Evolutionary conservation across 2,113 vertebrate species (phyloP).

Genomic region (Castor canadensis): DNA sequence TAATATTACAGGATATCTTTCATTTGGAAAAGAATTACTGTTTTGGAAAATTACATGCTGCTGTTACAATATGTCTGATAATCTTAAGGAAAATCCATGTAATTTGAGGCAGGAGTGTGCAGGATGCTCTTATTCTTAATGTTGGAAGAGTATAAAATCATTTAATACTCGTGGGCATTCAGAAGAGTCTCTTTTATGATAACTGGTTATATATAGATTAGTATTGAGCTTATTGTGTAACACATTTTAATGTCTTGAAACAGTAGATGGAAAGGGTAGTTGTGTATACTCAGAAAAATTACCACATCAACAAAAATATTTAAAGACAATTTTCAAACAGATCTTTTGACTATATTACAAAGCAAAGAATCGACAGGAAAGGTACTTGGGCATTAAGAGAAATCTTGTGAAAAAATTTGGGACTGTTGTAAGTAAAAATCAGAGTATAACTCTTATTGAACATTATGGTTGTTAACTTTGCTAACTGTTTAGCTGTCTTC

Average conservation of each 20-base stretch:
- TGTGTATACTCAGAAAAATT: constrained; percentile 27
- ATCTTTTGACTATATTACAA: constrained; percentile 54
- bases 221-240: constrained; percentile 53
- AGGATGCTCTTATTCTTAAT: constrained; percentile 69
- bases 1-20: constrained; percentile 82
- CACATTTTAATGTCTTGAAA: constrained; percentile 55
- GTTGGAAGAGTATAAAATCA: constrained; percentile 66
- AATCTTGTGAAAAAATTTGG: constrained; percentile 7
- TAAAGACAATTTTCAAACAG: constrained; percentile 37
- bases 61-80: constrained; percentile 77
- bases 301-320: not conserved
- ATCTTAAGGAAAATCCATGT: constrained; percentile 80
- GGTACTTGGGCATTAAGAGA: not conserved
- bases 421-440: constrained; percentile 24
- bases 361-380: constrained; percentile 44
- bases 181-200: constrained; percentile 56
- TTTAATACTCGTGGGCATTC: constrained; percentile 60
- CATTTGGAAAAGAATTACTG: constrained; percentile 82
- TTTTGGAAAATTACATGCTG: constrained; percentile 82
- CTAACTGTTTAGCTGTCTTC: not conserved
- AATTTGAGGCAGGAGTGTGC: constrained; percentile 74
- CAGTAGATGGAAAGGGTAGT: constrained; percentile 26
- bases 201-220: constrained; percentile 50
- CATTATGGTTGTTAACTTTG: not conserved
- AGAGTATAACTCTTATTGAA: not conserved